Conservation (phyloP, 2,113 vertebrate species). For the Albula glossodonta region DNA sequence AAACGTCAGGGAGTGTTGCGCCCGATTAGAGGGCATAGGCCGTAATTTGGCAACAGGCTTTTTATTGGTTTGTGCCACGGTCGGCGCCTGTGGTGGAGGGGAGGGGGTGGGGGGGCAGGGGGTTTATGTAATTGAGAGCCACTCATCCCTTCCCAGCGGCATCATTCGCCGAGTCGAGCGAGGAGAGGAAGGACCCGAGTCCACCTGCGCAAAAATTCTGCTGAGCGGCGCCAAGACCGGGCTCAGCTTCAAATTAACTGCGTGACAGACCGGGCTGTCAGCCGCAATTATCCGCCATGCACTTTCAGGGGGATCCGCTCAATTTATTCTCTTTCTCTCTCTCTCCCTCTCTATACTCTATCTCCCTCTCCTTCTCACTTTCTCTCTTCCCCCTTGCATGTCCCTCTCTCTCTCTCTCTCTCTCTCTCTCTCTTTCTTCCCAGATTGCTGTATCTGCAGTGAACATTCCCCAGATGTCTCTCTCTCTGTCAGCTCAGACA, state of each 20-base stretch:
- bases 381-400: conserved; percentile 43
- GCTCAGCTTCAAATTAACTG: conserved; percentile 92
- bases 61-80: conserved; percentile 71
- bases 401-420: background rate
- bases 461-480: conserved; percentile 58
- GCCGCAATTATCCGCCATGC: conserved; percentile 81
- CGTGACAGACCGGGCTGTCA: conserved; percentile 86
- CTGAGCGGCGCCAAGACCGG: conserved; percentile 81
- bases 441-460: conserved; percentile 46
- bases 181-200: conserved; percentile 72
- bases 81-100: background rate
- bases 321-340: conserved; percentile 58
- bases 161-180: conserved; percentile 77
- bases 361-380: conserved; percentile 47
- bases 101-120: conserved; percentile 41
- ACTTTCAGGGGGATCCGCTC: conserved; percentile 76
- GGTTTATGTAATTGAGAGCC: conserved; percentile 79
- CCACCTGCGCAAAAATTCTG: conserved; percentile 84
- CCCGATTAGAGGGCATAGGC: conserved; percentile 82
- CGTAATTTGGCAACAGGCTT: conserved; percentile 84
- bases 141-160: conserved; percentile 87
- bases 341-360: conserved; percentile 51
- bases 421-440: conserved; percentile 26
- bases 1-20: conserved; percentile 79
- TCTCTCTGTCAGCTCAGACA: conserved; percentile 56